phyloP scores from a whole-genome alignment of 2,113 vertebrate species.

The Rhinichthys klamathensis region DNA sequence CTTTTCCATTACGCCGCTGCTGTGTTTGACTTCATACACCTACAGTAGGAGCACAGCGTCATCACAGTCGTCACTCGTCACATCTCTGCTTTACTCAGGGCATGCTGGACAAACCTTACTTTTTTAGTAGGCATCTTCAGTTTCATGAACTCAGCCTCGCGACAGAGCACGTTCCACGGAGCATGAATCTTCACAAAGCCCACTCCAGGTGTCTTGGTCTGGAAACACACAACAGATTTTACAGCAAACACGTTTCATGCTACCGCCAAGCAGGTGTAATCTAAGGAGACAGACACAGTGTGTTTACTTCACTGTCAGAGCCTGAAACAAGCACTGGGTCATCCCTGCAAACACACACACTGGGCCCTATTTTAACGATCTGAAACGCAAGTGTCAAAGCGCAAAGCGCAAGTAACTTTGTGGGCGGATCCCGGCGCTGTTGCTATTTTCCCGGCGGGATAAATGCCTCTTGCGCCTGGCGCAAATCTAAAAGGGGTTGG shows the following conservation, averaged over 20 bases:
- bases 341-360: neutral
- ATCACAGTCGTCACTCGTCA: neutral
- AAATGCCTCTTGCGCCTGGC: no score
- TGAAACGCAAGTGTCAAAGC: no score
- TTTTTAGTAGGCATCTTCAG: slow-evolving; percentile 93
- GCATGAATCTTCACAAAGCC: slow-evolving; percentile 89
- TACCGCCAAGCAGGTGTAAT: no score
- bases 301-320: no score
- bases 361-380: no score
- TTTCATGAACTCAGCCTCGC: slow-evolving; percentile 89
- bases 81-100: neutral
- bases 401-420: no score
- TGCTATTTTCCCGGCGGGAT: no score
- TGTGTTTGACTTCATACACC: slow-evolving; percentile 91
- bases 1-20: slow-evolving; percentile 85
- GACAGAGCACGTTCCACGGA: slow-evolving; percentile 85
- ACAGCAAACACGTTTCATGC: neutral
- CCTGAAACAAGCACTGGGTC: no score
- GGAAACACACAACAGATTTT: slow-evolving; percentile 24
- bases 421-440: no score
- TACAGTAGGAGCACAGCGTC: neutral
- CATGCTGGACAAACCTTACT: slow-evolving; percentile 63
- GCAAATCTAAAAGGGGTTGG: no score
- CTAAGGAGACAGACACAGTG: no score
- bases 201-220: slow-evolving; percentile 85